Conservation (phyloP, 2,888 invertebrate species). For the Calliphora vomitoria region DNA sequence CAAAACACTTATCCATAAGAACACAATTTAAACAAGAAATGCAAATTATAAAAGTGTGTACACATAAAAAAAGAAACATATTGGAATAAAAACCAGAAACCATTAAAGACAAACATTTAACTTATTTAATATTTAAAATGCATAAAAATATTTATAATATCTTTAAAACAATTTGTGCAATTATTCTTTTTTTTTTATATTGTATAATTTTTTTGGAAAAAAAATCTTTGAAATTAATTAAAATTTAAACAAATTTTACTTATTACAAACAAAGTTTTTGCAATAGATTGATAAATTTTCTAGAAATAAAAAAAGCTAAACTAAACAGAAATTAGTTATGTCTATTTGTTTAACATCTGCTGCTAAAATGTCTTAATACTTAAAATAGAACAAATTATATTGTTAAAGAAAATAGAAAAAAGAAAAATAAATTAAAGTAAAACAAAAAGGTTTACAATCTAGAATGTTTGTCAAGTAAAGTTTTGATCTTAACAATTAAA, state of each 20-base stretch:
- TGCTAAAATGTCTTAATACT: conserved; percentile 59
- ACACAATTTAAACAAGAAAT: too few relatives aligned
- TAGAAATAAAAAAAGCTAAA: too few relatives aligned
- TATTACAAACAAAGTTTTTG: background rate
- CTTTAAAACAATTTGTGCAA: conserved; percentile 50
- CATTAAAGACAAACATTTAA: too few relatives aligned
- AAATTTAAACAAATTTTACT: conserved; percentile 6
- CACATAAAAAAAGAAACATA: too few relatives aligned
- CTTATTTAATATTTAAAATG: too few relatives aligned
- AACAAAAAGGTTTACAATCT: conserved; percentile 27
- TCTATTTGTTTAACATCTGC: conserved; percentile 65
- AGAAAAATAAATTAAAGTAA: background rate
- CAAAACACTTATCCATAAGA: too few relatives aligned
- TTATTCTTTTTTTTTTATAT: conserved; percentile 11
- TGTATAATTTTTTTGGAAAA: conserved; percentile 1
- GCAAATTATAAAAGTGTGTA: too few relatives aligned
- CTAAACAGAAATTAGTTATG: conserved; percentile 38
- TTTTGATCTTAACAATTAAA: background rate
- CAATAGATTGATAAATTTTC: too few relatives aligned
- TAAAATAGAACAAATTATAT: conserved; percentile 42
- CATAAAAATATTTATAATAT: background rate
- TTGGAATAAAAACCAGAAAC: too few relatives aligned
- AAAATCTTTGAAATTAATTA: conserved; percentile 26
- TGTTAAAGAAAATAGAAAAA: too few relatives aligned
- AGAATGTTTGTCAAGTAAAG: conserved; percentile 41